A percentile compares a stretch with the other conserved stretches of the same genome.
phyloP scores from a whole-genome alignment of 2,888 invertebrate species.

The Brenthis ino region DNA sequence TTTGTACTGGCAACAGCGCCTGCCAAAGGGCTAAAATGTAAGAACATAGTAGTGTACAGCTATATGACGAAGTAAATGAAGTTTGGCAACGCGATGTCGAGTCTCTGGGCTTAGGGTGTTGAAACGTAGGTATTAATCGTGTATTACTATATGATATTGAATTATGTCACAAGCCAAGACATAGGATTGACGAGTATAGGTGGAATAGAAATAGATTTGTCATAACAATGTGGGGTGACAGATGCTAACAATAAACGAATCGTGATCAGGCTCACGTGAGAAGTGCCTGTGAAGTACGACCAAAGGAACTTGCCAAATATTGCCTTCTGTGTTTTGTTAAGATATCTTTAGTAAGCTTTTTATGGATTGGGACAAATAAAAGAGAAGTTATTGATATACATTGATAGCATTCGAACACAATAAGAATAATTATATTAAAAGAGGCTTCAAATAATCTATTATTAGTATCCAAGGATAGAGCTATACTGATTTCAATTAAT shows the following conservation, averaged over 20 bases:
- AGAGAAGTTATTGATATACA: too few species aligned
- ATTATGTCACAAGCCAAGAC: slow-evolving; percentile 45
- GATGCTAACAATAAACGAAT: slow-evolving; percentile 35
- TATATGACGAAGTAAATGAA: slow-evolving; percentile 46
- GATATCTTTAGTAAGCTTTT: background rate
- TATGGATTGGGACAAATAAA: background rate
- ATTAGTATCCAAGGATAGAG: slow-evolving; percentile 10
- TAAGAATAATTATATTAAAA: background rate
- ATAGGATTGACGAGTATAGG: slow-evolving; percentile 41
- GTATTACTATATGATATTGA: slow-evolving; percentile 33
- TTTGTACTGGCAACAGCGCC: slow-evolving; percentile 54
- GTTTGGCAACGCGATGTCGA: slow-evolving; percentile 55
- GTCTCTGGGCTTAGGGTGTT: slow-evolving; percentile 34
- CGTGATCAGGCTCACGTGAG: slow-evolving; percentile 39
- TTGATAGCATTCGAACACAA: too few species aligned
- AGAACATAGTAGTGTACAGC: slow-evolving; percentile 31
- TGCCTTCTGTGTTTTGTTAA: background rate
- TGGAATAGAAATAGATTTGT: slow-evolving; percentile 40
- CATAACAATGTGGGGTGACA: slow-evolving; percentile 34
- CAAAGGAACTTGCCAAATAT: slow-evolving; percentile 14
- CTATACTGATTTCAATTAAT: slow-evolving; percentile 18
- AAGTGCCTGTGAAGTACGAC: slow-evolving; percentile 13
- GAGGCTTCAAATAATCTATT: slow-evolving; percentile 8
- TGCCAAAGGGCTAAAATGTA: slow-evolving; percentile 60
- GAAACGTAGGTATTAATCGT: slow-evolving; percentile 38